These are phyloP conservation scores for Enteromius argenteus DNA, from an alignment of 2,797 vertebrate genomes.

Conservation along the genomic window DNA sequence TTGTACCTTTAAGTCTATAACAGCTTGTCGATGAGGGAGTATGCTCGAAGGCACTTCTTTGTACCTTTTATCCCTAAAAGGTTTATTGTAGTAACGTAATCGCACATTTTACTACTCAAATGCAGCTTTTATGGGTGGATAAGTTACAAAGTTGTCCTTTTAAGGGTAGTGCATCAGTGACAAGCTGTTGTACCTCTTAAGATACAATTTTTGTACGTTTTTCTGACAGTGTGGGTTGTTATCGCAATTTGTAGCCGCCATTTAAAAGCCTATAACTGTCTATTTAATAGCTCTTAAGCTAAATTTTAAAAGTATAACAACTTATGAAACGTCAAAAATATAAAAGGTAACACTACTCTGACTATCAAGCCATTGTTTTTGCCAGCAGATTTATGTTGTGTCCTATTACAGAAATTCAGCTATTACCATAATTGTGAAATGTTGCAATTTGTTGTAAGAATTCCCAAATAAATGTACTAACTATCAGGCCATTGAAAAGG, in stretches of 20 bases:
- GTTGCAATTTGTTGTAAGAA: neutral
- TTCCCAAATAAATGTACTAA: neutral
- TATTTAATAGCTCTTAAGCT: slow-evolving; percentile 1
- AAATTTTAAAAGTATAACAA: neutral
- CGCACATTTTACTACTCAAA: neutral
- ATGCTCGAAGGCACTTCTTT: neutral
- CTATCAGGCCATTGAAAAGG: neutral
- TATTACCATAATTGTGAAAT: neutral
- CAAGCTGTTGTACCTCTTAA: neutral
- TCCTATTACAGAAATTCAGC: neutral
- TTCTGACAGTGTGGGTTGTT: neutral
- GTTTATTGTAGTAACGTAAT: neutral
- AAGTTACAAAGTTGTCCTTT: neutral
- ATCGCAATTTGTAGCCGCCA: neutral
- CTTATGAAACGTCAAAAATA: neutral
- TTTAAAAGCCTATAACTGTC: slow-evolving; percentile 1
- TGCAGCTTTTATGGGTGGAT: neutral
- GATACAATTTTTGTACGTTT: neutral
- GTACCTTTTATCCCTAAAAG: neutral
- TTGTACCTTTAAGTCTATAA: neutral
- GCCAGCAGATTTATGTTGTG: neutral
- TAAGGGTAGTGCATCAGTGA: neutral
- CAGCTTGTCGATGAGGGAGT: neutral
- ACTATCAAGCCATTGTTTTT: neutral
- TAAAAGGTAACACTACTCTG: neutral